phyloP scores from a whole-genome alignment of 2,888 invertebrate genomes.

The Cryptocheilus praepositus region DNA sequence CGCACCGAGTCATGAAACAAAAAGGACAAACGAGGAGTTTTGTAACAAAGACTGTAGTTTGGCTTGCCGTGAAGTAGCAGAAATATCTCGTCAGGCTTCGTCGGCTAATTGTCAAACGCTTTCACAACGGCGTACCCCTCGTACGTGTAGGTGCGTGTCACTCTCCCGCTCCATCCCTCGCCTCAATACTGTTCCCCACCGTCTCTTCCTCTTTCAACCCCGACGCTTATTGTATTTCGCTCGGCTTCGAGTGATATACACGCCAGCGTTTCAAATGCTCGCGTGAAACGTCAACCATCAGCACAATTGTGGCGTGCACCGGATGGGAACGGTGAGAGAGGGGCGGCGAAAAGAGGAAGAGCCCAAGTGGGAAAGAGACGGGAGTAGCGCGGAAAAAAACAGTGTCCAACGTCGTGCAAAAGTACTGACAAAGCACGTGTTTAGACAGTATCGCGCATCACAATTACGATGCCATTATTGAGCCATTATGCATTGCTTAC shows the following conservation, averaged over 20 bases:
- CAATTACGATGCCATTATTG: conserved; percentile 39
- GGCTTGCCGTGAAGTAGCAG: conserved; percentile 20
- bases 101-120: conserved; percentile 44
- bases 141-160: conserved; percentile 22
- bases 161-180: conserved; percentile 1
- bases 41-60: conserved; percentile 20
- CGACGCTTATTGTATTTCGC: conserved; percentile 25
- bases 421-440: conserved; percentile 43
- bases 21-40: conserved; percentile 20
- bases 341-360: conserved; percentile 12
- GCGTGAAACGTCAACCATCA: conserved; percentile 36
- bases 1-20: background rate
- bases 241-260: conserved; percentile 20
- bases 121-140: conserved; percentile 32
- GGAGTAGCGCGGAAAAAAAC: background rate
- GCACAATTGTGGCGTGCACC: conserved; percentile 31
- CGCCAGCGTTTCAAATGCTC: conserved; percentile 29
- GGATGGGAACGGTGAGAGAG: conserved; percentile 25
- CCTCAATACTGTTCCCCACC: conserved; percentile 5
- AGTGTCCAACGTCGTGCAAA: conserved; percentile 16
- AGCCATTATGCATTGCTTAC: conserved; percentile 44
- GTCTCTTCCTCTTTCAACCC: conserved; percentile 1
- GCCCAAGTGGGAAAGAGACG: conserved; percentile 3
- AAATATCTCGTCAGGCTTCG: conserved; percentile 29
- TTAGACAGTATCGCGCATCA: conserved; percentile 41